Conservation (phyloP, 2,888 invertebrate genomes). For the Seira ritae region DNA sequence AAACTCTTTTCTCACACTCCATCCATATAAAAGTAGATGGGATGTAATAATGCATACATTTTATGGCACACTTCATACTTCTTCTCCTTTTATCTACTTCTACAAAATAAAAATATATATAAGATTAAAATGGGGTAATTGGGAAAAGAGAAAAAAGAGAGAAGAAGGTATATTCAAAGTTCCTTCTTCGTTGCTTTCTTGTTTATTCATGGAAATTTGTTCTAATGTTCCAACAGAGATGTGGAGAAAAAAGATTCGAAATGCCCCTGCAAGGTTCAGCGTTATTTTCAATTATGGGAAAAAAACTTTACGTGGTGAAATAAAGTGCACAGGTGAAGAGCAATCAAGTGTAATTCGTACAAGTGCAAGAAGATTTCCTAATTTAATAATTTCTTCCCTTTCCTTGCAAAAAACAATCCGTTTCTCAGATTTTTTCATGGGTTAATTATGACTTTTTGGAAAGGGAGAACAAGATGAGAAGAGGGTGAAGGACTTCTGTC, state of each 20-base stretch:
- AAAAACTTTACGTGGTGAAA: no score
- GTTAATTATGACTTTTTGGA: slow-evolving; percentile 12
- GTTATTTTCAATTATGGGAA: no score
- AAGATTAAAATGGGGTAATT: slow-evolving; percentile 12
- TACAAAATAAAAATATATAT: slow-evolving; percentile 6
- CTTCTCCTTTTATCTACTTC: not conserved
- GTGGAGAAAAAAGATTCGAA: not conserved
- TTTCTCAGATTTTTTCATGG: not conserved
- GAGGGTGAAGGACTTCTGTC: not conserved
- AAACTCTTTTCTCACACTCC: not conserved
- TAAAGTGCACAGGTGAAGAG: not conserved
- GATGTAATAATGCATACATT: slow-evolving; percentile 11
- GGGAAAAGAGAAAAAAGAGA: slow-evolving; percentile 7
- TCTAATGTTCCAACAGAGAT: not conserved
- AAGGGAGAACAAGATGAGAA: not conserved
- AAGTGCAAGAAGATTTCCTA: not conserved
- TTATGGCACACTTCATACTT: slow-evolving; percentile 21
- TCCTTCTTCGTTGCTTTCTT: not conserved
- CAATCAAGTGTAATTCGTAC: not conserved
- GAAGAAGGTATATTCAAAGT: not conserved
- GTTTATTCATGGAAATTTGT: not conserved
- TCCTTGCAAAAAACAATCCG: not conserved
- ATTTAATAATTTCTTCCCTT: no score
- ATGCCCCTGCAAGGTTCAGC: not conserved
- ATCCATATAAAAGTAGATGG: slow-evolving; percentile 10